These are phyloP conservation scores for Larimichthys crocea DNA, from an alignment of 2,113 vertebrate species.

Conservation along the genomic window DNA sequence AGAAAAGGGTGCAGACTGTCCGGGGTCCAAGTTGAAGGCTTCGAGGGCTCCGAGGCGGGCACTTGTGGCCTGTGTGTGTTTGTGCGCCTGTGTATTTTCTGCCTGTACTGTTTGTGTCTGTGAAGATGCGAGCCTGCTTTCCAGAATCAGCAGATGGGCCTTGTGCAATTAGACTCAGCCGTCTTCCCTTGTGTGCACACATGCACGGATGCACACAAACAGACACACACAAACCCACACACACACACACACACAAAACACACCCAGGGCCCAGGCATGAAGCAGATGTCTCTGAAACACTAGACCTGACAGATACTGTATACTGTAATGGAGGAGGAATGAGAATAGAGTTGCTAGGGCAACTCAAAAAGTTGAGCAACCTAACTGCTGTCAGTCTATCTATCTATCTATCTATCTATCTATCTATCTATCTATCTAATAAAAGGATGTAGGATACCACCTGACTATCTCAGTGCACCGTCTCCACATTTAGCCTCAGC, in stretches of 20 bases:
- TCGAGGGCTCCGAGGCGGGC: slow-evolving; percentile 65
- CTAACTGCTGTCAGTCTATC: background rate
- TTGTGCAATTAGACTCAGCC: slow-evolving; percentile 71
- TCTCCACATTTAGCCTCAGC: slow-evolving; percentile 38
- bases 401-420: background rate
- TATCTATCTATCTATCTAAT: background rate
- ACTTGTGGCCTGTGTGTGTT: slow-evolving; percentile 47
- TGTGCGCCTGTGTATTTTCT: slow-evolving; percentile 34
- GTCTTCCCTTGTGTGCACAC: slow-evolving; percentile 60
- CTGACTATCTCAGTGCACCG: slow-evolving; percentile 18
- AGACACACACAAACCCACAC: slow-evolving; percentile 26
- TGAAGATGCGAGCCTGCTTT: slow-evolving; percentile 64
- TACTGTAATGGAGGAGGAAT: slow-evolving; percentile 56
- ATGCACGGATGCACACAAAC: slow-evolving; percentile 35
- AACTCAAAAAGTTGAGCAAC: slow-evolving; percentile 4
- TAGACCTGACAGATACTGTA: slow-evolving; percentile 67
- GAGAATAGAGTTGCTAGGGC: slow-evolving; percentile 38
- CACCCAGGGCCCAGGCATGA: slow-evolving; percentile 42
- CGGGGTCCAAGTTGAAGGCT: slow-evolving; percentile 70
- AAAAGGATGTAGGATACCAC: background rate
- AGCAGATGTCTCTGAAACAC: slow-evolving; percentile 78
- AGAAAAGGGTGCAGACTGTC: slow-evolving; percentile 65
- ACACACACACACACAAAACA: slow-evolving; percentile 28
- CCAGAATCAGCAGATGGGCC: slow-evolving; percentile 77
- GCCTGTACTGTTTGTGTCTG: slow-evolving; percentile 56